Percentiles rank a stretch among this genome's conserved stretches.
These are phyloP conservation scores for Ferrisia virgata DNA, from an alignment of 2,888 invertebrate species.

Conservation along the genomic window DNA sequence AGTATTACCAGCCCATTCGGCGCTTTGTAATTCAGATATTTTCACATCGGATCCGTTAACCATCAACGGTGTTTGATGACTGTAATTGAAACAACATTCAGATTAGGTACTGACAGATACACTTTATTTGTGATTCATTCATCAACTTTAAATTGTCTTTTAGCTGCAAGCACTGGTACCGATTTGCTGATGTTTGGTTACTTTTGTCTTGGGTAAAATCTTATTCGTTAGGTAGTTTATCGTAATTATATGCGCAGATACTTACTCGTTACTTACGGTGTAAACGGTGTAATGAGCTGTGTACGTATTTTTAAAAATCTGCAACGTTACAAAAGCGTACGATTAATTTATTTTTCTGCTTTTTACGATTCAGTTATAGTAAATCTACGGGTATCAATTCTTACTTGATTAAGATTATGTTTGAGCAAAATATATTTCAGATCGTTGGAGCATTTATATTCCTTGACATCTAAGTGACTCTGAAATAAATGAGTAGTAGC, in stretches of 20 bases:
- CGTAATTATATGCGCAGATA: not conserved
- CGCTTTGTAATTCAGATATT: constrained; percentile 65
- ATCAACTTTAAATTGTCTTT: no score
- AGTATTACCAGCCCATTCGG: constrained; percentile 76
- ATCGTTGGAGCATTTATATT: constrained; percentile 81
- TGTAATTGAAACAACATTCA: not conserved
- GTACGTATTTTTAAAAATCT: constrained; percentile 59
- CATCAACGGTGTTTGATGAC: constrained; percentile 21
- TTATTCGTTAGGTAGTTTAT: no score
- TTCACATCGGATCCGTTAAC: constrained; percentile 32
- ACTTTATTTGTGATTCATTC: no score
- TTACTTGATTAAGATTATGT: constrained; percentile 84
- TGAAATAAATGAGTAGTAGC: no score
- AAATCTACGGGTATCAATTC: not conserved
- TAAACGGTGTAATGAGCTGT: constrained; percentile 87
- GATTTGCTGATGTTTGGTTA: no score
- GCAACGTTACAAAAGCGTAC: constrained; percentile 47
- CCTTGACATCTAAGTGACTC: constrained; percentile 83
- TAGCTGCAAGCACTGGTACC: no score
- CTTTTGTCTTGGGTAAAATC: no score
- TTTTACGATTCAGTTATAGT: no score
- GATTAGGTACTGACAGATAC: no score
- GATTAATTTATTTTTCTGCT: no score
- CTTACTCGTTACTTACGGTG: constrained; percentile 73
- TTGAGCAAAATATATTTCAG: constrained; percentile 82